These are phyloP conservation scores for Napeogenes inachia DNA, from an alignment of 2,888 invertebrate species.

Conservation along the genomic window DNA sequence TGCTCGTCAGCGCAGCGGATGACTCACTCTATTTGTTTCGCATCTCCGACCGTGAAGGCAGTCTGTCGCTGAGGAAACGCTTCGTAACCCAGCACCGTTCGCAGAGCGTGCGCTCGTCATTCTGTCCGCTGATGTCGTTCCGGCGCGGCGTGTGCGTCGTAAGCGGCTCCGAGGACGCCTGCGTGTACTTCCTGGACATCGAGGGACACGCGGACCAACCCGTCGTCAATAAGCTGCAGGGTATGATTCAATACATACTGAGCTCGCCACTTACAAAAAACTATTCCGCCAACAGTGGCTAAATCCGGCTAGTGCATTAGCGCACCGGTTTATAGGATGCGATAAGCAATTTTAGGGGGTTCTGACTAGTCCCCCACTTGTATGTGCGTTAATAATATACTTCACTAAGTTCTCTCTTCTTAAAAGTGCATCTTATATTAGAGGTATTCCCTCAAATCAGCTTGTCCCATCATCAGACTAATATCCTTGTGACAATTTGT, in stretches of 20 bases:
- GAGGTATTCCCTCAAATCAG: too few species aligned
- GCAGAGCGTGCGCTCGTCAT: slow-evolving; percentile 82
- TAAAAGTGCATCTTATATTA: too few species aligned
- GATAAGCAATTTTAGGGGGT: too few species aligned
- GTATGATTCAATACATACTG: slow-evolving; percentile 33
- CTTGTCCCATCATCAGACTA: too few species aligned
- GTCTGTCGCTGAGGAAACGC: slow-evolving; percentile 79
- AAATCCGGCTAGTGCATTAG: too few species aligned
- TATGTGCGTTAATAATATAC: too few species aligned
- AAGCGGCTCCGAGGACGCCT: slow-evolving; percentile 87
- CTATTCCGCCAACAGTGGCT: too few species aligned
- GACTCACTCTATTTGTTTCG: slow-evolving; percentile 86
- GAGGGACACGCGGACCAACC: slow-evolving; percentile 77
- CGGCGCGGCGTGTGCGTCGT: slow-evolving; percentile 89
- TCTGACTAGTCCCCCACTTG: too few species aligned
- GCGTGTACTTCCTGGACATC: slow-evolving; percentile 87
- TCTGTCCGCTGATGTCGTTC: slow-evolving; percentile 92
- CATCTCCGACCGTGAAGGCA: slow-evolving; percentile 82
- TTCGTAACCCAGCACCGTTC: slow-evolving; percentile 80
- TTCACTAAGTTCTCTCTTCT: too few species aligned
- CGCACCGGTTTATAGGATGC: too few species aligned
- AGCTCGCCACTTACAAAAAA: neutral
- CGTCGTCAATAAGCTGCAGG: slow-evolving; percentile 79
- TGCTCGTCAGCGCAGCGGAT: slow-evolving; percentile 87
- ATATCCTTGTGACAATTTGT: too few species aligned